Evolutionary conservation across 2,888 invertebrate genomes (phyloP), one percentile per base, ranked within the genome.

Genomic region (Phasia obesa): DNA sequence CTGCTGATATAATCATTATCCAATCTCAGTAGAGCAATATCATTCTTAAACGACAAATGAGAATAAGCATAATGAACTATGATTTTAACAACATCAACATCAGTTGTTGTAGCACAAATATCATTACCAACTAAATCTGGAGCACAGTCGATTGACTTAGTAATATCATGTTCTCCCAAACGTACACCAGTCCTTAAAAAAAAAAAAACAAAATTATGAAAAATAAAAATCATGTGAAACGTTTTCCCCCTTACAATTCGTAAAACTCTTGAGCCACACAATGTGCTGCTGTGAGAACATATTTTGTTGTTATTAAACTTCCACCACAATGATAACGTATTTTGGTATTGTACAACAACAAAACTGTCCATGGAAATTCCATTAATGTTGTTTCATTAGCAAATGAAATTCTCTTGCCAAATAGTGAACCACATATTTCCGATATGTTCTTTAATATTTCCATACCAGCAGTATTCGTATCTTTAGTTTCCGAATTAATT

Each of bases 351-450:
- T 80, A 80, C 35, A 80, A 35, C 9, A 80, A 25, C 27, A 74
- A 62, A 13, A 11, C 73, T 6, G 79, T 74, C 79, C 79, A 80
- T 17, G 79, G 79, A 55, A 67, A 69, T 44, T 80, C 53, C 73
- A 80, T 67, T 44, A 74, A 31, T n/a, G 79, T 73, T 0, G 79
- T 80, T 25, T 17, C 25, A 2, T 60, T 47, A 15, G 67, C 73
- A 80, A 80, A 74, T n/a, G 79, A 80, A 67, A 80, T 69, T 60
- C 79, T 31, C 62, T 74, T 80, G 15, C 79, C 73, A 38, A 62
- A 47, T 4, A 38, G 23, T 2, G 21, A 35, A 17, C 79, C 79
- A 74, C 79, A 80, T 27, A 27, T 15, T 9, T 0, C 0, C 3
- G 79, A 55, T 11, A 7, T 25, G 47, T 74, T 74, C 17, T 27